These are phyloP conservation scores for Capra hircus DNA, from an alignment of 2,113 vertebrate genomes.

Conservation along the genomic window DNA sequence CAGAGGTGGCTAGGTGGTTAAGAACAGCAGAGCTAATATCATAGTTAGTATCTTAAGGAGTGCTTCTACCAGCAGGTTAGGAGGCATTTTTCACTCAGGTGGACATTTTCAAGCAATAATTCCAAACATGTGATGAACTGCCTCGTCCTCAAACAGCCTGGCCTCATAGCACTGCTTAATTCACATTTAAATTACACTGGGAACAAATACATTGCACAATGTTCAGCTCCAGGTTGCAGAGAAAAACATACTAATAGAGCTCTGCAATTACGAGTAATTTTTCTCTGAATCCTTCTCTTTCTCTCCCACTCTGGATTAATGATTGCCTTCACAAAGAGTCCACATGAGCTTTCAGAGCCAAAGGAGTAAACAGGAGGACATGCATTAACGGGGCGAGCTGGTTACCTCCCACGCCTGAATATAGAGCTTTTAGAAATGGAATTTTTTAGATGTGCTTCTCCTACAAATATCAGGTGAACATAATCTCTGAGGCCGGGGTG, in stretches of 20 bases:
- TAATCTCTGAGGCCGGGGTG: neutral
- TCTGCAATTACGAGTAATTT: conserved; percentile 42
- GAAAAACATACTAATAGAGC: conserved; percentile 31
- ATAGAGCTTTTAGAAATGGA: neutral
- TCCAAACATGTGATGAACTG: neutral
- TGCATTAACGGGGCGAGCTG: neutral
- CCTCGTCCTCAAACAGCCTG: conserved; percentile 22
- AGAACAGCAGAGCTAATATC: neutral
- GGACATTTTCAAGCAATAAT: conserved; percentile 1
- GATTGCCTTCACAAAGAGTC: neutral
- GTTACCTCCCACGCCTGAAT: neutral
- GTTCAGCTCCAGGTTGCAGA: neutral
- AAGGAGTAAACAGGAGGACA: conserved; percentile 12
- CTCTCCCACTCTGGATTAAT: conserved; percentile 20
- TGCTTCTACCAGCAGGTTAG: neutral
- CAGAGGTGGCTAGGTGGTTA: neutral
- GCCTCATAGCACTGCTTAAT: conserved; percentile 2
- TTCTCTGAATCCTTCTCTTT: neutral
- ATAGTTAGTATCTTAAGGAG: neutral
- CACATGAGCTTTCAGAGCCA: neutral
- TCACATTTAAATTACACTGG: neutral
- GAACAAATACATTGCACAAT: neutral
- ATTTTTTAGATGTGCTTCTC: conserved; percentile 17
- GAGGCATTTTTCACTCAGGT: neutral
- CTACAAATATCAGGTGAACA: neutral